Conservation (phyloP, 2,797 vertebrate genomes). For the Malacoraja senta region DNA sequence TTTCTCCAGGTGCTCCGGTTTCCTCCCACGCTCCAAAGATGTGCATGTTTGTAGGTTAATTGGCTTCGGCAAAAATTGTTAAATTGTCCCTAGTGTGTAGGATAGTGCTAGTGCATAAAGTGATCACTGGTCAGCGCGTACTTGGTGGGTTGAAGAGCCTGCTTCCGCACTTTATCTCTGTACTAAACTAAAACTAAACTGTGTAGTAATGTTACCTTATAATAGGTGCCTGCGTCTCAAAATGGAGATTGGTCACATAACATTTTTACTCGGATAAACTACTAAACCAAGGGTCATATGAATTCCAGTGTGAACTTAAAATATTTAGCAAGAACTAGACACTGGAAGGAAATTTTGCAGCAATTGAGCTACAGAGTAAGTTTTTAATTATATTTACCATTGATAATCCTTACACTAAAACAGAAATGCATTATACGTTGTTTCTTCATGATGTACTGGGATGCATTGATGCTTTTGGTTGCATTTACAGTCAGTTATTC, state of each 20-base stretch:
- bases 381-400: not conserved
- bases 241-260: not conserved
- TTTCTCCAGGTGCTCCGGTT: too few relatives aligned
- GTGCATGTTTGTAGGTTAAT: too few relatives aligned
- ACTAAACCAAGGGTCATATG: not conserved
- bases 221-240: not conserved
- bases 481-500: not conserved
- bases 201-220: not conserved
- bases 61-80: too few relatives aligned
- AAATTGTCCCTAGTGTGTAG: too few relatives aligned
- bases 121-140: too few relatives aligned
- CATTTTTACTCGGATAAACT: not conserved
- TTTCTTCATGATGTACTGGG: not conserved
- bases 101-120: too few relatives aligned
- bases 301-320: too few relatives aligned
- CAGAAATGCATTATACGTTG: not conserved
- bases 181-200: not conserved
- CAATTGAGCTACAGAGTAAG: not conserved
- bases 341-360: not conserved
- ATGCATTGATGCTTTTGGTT: not conserved
- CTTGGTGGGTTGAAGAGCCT: too few relatives aligned
- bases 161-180: too few relatives aligned
- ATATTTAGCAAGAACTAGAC: not conserved
- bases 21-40: too few relatives aligned
- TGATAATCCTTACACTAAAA: not conserved